Evolutionary conservation across 2,113 vertebrate species (phyloP).

Genomic region (Neopipo cinnamomea): DNA sequence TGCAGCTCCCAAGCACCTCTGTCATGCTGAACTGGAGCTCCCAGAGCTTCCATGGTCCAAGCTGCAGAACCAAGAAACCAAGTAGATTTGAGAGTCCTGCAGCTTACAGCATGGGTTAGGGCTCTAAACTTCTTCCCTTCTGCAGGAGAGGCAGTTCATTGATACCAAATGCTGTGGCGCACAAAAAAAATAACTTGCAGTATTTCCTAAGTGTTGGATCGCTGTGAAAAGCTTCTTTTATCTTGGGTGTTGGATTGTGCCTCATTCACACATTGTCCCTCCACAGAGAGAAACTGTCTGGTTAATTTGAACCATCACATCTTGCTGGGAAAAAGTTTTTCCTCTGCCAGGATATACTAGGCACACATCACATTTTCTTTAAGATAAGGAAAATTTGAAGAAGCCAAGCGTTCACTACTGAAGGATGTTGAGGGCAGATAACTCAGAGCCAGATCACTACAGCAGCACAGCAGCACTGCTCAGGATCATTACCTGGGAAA

Average conservation of each 20-base stretch:
- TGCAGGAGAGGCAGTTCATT: neutral
- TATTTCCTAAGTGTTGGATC: neutral
- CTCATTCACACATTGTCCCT: neutral
- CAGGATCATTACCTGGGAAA: neutral
- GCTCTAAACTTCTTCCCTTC: neutral
- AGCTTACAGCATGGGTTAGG: neutral
- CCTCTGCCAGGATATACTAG: neutral
- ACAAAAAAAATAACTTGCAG: neutral
- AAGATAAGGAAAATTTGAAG: neutral
- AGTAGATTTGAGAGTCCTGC: neutral
- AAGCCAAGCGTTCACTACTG: neutral
- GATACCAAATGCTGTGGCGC: neutral
- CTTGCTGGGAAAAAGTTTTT: neutral
- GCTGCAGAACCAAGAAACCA: neutral
- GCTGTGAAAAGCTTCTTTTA: neutral
- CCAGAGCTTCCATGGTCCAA: neutral
- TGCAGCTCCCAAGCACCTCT: neutral
- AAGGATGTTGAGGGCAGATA: neutral
- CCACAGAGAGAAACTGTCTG: neutral
- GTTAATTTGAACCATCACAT: neutral
- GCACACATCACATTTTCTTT: neutral
- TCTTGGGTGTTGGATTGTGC: neutral
- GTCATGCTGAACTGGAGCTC: neutral
- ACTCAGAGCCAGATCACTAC: neutral
- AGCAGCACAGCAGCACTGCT: neutral